Percentiles rank a stretch among this genome's conserved stretches.
phyloP scores from a whole-genome alignment of 2,888 invertebrate species.

The Odontocolon sp. region DNA sequence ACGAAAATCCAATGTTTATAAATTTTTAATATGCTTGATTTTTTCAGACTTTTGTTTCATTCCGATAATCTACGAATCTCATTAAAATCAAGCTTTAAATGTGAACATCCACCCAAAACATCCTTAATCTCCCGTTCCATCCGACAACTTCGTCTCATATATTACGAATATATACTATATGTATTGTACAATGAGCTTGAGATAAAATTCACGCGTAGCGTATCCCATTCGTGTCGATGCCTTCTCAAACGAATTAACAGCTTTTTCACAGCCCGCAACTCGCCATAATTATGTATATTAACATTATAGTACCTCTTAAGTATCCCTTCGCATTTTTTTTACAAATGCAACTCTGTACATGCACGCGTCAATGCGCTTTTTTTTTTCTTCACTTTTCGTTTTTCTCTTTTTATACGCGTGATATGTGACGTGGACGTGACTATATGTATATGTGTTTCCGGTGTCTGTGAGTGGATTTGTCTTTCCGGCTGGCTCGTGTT shows the following conservation, averaged over 20 bases:
- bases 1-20: too few relatives aligned
- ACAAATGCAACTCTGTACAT: constrained; percentile 54
- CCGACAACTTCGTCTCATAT: constrained; percentile 14
- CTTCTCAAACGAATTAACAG: constrained; percentile 55
- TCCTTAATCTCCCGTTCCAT: constrained; percentile 20
- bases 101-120: too few relatives aligned
- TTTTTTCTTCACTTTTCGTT: constrained; percentile 6
- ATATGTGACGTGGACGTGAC: constrained; percentile 50
- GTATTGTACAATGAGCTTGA: constrained; percentile 45
- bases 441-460: constrained; percentile 3
- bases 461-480: neutral
- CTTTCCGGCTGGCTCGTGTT: neutral
- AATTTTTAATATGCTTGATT: too few relatives aligned
- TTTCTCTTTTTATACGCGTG: constrained; percentile 32
- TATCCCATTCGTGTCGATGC: neutral
- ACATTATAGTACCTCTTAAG: constrained; percentile 57
- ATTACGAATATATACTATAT: constrained; percentile 18
- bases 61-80: too few relatives aligned
- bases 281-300: constrained; percentile 42
- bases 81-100: too few relatives aligned
- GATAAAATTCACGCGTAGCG: constrained; percentile 27
- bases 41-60: too few relatives aligned
- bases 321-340: constrained; percentile 53
- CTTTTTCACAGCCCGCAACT: constrained; percentile 64
- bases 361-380: neutral